Conservation (phyloP, 2,888 invertebrate species). For the Lymantria monacha region DNA sequence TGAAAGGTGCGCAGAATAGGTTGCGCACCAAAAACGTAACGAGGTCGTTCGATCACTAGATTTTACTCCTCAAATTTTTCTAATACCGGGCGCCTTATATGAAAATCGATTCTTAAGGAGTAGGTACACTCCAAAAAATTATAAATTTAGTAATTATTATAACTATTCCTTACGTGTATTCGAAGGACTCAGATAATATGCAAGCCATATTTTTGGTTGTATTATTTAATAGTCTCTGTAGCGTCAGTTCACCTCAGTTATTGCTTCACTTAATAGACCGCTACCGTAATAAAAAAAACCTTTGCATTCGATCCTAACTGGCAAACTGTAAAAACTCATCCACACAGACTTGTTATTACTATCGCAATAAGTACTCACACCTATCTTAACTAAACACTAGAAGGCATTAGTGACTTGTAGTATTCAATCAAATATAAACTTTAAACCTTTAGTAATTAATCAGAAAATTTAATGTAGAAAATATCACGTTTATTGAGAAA, state of each 20-base stretch:
- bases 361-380: slow-evolving; percentile 63
- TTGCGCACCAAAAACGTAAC: too few relatives aligned
- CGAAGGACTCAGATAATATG: background rate
- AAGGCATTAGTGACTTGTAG: slow-evolving; percentile 14
- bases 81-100: too few relatives aligned
- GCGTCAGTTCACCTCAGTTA: slow-evolving; percentile 42
- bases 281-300: slow-evolving; percentile 29
- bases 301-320: slow-evolving; percentile 38
- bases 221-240: slow-evolving; percentile 53
- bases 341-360: slow-evolving; percentile 44
- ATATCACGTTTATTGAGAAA: slow-evolving; percentile 1
- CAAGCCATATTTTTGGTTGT: slow-evolving; percentile 39
- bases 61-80: too few relatives aligned
- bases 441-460: slow-evolving; percentile 9
- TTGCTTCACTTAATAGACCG: slow-evolving; percentile 38
- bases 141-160: background rate
- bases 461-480: slow-evolving; percentile 13
- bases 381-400: slow-evolving; percentile 13
- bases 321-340: slow-evolving; percentile 56
- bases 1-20: too few relatives aligned
- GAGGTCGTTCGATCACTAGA: too few relatives aligned
- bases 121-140: too few relatives aligned
- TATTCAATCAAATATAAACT: slow-evolving; percentile 17
- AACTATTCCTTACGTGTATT: background rate
- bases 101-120: too few relatives aligned